Percentiles rank a stretch among this genome's conserved stretches.
Conservation (phyloP, 2,797 vertebrate species). For the Falco cherrug region DNA sequence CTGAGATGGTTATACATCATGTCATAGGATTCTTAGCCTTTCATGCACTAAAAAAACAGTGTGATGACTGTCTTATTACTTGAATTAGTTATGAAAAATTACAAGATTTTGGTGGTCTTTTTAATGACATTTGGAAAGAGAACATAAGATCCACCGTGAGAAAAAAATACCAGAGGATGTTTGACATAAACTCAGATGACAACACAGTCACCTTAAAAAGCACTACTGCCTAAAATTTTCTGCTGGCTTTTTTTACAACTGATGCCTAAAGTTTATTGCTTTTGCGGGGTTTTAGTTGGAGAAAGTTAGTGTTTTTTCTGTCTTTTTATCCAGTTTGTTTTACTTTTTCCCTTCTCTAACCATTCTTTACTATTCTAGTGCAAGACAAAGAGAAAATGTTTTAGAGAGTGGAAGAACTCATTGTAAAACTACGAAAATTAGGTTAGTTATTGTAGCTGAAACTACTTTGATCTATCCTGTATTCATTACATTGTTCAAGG, state of each 20-base stretch:
- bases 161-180: background rate
- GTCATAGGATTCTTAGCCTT: background rate
- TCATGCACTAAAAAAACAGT: background rate
- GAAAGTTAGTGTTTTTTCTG: background rate
- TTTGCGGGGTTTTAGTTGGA: background rate
- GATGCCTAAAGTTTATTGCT: background rate
- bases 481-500: background rate
- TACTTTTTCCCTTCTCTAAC: background rate
- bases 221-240: background rate
- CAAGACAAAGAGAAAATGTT: background rate
- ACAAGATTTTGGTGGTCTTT: background rate
- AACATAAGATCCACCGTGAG: background rate
- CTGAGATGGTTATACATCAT: background rate
- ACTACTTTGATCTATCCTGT: conserved; percentile 4
- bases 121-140: background rate
- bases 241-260: background rate
- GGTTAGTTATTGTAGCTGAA: conserved; percentile 4
- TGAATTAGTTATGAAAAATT: background rate
- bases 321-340: background rate
- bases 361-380: background rate
- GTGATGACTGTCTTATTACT: background rate
- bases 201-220: background rate
- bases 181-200: background rate
- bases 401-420: background rate
- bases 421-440: conserved; percentile 39